A percentile compares a stretch with the other conserved stretches of the same genome.
Evolutionary conservation across 2,113 vertebrate species (phyloP).

Genomic region (Coracopsis vasa): DNA sequence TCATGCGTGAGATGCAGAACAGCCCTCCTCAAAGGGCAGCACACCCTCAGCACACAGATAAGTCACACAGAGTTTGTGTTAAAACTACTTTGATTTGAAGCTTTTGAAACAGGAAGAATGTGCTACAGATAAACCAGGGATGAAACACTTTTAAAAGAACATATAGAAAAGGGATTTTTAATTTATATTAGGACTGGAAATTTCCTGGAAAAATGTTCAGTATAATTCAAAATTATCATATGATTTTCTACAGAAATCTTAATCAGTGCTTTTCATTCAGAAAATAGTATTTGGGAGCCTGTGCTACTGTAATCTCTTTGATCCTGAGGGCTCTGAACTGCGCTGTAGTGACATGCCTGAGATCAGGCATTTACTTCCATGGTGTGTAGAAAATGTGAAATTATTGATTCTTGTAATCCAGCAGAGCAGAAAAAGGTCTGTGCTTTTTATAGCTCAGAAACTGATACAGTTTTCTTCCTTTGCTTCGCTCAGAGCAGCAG

Average conservation of each 20-base stretch:
- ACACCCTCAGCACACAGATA: background rate
- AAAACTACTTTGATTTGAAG: background rate
- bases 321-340: constrained; percentile 25
- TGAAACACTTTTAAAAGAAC: background rate
- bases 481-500: background rate
- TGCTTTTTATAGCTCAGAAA: constrained; percentile 21
- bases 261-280: background rate
- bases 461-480: background rate
- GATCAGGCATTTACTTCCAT: background rate
- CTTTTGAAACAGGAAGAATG: background rate
- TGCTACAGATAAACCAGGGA: background rate
- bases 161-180: background rate
- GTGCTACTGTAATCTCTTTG: constrained; percentile 11
- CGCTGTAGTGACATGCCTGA: background rate
- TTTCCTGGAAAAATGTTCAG: background rate
- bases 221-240: background rate
- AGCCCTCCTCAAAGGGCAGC: background rate
- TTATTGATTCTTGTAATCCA: constrained; percentile 39
- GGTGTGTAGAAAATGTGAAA: constrained; percentile 15
- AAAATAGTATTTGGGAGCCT: background rate
- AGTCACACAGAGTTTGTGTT: background rate
- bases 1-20: background rate
- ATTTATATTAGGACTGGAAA: background rate
- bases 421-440: background rate
- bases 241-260: background rate